A percentile compares a stretch with the other conserved stretches of the same genome.
Conservation (phyloP, 2,797 vertebrate species). For the Remorina albescens region DNA sequence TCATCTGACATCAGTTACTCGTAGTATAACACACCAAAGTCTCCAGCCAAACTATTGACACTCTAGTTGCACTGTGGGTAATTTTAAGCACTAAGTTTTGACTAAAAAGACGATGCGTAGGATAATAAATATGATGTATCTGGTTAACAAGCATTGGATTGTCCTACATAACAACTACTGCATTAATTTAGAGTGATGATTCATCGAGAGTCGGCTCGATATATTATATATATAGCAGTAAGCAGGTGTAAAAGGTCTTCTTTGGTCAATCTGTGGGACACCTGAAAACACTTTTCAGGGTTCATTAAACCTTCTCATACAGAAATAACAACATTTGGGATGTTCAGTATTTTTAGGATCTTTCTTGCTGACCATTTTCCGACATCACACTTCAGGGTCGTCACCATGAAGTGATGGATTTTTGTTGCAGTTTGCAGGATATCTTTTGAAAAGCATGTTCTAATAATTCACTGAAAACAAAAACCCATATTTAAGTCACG, state of each 20-base stretch:
- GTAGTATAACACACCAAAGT: not conserved
- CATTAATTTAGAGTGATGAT: no score
- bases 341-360: not conserved
- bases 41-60: not conserved
- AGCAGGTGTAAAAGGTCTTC: no score
- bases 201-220: no score
- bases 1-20: not conserved
- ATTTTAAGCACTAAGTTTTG: not conserved
- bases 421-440: not conserved
- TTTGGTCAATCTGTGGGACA: no score
- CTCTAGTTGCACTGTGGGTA: not conserved
- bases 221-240: not conserved
- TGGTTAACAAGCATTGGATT: no score
- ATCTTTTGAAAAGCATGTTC: not conserved
- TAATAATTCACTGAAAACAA: no score
- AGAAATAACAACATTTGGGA: not conserved
- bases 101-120: not conserved
- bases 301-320: not conserved
- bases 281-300: not conserved
- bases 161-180: no score
- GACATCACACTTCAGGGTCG: no score
- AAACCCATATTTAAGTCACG: no score
- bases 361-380: not conserved
- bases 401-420: not conserved
- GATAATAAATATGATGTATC: not conserved